Conservation (phyloP, 2,797 vertebrate species). For the Toxotes lorentzi region DNA sequence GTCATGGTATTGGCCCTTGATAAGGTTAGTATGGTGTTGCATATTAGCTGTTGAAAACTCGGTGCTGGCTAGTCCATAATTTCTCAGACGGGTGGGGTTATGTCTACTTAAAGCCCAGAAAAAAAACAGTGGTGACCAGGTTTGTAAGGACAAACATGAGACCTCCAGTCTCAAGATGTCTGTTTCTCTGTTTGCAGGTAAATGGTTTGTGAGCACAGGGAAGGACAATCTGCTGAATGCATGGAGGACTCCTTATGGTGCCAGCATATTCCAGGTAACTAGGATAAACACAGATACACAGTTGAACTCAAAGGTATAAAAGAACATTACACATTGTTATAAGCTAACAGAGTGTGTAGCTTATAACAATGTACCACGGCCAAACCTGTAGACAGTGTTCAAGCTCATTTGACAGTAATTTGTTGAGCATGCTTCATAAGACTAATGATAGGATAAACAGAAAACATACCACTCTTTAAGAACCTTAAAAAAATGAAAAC, state of each 20-base stretch:
- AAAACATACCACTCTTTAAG: not conserved
- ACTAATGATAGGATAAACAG: too few relatives aligned
- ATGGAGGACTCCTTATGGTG: slow-evolving; percentile 90
- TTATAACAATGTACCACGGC: too few relatives aligned
- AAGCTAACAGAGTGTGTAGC: too few relatives aligned
- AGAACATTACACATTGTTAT: not conserved
- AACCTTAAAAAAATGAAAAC: not conserved
- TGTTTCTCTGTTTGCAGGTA: slow-evolving; percentile 80
- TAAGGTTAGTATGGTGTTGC: slow-evolving; percentile 29
- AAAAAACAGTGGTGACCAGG: not conserved
- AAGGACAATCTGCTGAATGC: slow-evolving; percentile 91
- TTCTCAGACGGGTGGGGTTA: not conserved
- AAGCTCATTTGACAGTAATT: too few relatives aligned
- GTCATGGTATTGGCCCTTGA: slow-evolving; percentile 18
- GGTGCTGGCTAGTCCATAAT: too few relatives aligned
- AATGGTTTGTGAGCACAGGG: slow-evolving; percentile 91
- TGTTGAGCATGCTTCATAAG: too few relatives aligned
- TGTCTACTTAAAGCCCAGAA: not conserved
- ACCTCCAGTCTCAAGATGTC: slow-evolving; percentile 17
- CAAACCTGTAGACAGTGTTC: too few relatives aligned
- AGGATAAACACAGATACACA: not conserved
- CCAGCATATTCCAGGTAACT: slow-evolving; percentile 90
- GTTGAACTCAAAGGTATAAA: not conserved
- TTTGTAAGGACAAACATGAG: not conserved
- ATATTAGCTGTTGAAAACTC: not conserved